Conservation (phyloP, 2,888 invertebrate species). For the Prenolepis imparis region DNA sequence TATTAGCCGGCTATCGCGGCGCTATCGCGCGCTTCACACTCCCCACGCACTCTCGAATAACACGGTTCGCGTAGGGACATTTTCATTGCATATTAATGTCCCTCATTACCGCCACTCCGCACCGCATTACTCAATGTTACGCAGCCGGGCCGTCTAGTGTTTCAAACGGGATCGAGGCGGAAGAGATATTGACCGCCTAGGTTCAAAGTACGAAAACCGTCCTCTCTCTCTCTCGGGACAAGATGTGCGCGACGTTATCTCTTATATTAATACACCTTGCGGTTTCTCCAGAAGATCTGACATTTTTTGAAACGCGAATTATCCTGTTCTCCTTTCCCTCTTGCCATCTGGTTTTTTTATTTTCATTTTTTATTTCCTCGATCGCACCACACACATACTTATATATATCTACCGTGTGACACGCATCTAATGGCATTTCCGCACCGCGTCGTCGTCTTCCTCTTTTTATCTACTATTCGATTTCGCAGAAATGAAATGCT, state of each 20-base stretch:
- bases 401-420: slow-evolving; percentile 43
- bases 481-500: slow-evolving; percentile 40
- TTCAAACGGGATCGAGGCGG: slow-evolving; percentile 80
- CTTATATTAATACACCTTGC: slow-evolving; percentile 22
- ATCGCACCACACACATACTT: background rate
- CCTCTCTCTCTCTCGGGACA: slow-evolving; percentile 18
- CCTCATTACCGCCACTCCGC: slow-evolving; percentile 84
- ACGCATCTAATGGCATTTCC: slow-evolving; percentile 29
- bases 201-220: slow-evolving; percentile 69
- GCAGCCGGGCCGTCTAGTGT: slow-evolving; percentile 81
- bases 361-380: background rate
- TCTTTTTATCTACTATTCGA: slow-evolving; percentile 34
- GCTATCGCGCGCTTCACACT: slow-evolving; percentile 82
- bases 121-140: slow-evolving; percentile 85
- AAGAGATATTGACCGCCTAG: slow-evolving; percentile 74
- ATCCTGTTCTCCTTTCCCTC: slow-evolving; percentile 17
- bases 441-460: slow-evolving; percentile 1
- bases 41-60: slow-evolving; percentile 83
- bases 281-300: slow-evolving; percentile 7
- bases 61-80: slow-evolving; percentile 83
- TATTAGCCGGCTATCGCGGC: slow-evolving; percentile 81
- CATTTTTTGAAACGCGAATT: background rate
- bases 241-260: slow-evolving; percentile 17
- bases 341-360: background rate
- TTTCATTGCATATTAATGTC: slow-evolving; percentile 85